Base-by-base conservation (phyloP, 1,140 invertebrate species). In the Tetramorium simillimum region DNA sequence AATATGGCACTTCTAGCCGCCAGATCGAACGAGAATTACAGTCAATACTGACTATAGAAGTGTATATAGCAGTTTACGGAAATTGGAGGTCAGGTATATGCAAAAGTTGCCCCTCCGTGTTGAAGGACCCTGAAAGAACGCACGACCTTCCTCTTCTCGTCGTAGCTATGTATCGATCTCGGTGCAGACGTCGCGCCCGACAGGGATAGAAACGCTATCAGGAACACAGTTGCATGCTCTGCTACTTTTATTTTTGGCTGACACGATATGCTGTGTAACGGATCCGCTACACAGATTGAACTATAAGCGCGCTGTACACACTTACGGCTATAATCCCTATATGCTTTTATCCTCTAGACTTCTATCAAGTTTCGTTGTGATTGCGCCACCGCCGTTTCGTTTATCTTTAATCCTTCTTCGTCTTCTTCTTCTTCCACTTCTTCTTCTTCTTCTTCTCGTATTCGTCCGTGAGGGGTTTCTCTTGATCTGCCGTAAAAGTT, bases 71-170 rank as follows among this genome's bases (percentile, higher is more conserved):
- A 24, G 51, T 56, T 60, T 43, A 40, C 9, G 24, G 67, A 60
- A 73, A 84, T 56, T 62, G 40, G 80, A 84, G 80, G 80, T 84
- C 80, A 60, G 53, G n/a, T 84, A 37, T 75, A 73, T 62, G 49
- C 51, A 84, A 82, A 82, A 49, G 63, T 14, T 28, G 37, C 24
- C n/a, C 14, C 5, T 10, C 40, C 16, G 46, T 21, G 53, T 46
- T 14, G 18, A 40, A 46, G 69, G 53, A 84, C 80, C 69, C 69
- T 84, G 80, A 84, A 82, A 84, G 80, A 84, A 84, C 69, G n/a
- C 58, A 62, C 67, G 80, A 75, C 80, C 80, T 84, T 84, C 69
- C 53, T 84, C 63, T 24, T 84, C 33, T 33, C 16, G 53, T 62
- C 69, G 53, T 60, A 60, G 40, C 63, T 82, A 75, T 49, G 80